Conservation (phyloP, 2,888 invertebrate genomes). For the Heterodera filipjevi region DNA sequence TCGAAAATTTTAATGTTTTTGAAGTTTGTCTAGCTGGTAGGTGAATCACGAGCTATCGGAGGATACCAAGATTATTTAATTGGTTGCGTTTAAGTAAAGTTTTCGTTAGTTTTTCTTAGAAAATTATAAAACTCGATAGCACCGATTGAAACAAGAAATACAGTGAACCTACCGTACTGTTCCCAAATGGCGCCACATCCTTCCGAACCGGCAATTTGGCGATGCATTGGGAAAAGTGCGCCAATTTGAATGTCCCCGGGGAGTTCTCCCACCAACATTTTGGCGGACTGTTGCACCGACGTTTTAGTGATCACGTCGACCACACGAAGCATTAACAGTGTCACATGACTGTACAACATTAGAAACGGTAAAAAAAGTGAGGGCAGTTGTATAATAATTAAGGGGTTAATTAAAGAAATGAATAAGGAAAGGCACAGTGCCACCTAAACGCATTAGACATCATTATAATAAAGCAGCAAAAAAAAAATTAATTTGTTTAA, state of each 20-base stretch:
- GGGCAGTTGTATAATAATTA: too few relatives aligned
- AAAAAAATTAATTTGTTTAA: too few relatives aligned
- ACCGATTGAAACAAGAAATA: background rate
- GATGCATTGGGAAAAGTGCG: constrained; percentile 63
- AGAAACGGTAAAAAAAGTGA: background rate
- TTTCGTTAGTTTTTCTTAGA: too few relatives aligned
- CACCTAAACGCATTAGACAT: too few relatives aligned
- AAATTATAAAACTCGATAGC: too few relatives aligned
- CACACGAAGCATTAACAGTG: constrained; percentile 61
- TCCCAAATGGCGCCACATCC: constrained; percentile 72
- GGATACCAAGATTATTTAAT: too few relatives aligned
- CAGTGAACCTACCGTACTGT: constrained; percentile 72
- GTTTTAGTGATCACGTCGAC: constrained; percentile 63
- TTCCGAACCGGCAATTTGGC: constrained; percentile 69
- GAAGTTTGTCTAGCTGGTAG: too few relatives aligned
- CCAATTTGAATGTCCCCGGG: constrained; percentile 65
- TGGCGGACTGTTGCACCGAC: constrained; percentile 61
- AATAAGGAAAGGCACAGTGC: background rate
- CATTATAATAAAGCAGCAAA: too few relatives aligned
- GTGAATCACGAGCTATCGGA: too few relatives aligned
- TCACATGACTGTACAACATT: constrained; percentile 60
- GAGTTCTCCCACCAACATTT: constrained; percentile 63
- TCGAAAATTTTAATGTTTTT: too few relatives aligned
- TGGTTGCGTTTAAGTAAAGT: too few relatives aligned
- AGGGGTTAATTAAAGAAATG: background rate